Evolutionary conservation across 2,888 invertebrate species (phyloP).

Genomic region (Stenodema calcarata): DNA sequence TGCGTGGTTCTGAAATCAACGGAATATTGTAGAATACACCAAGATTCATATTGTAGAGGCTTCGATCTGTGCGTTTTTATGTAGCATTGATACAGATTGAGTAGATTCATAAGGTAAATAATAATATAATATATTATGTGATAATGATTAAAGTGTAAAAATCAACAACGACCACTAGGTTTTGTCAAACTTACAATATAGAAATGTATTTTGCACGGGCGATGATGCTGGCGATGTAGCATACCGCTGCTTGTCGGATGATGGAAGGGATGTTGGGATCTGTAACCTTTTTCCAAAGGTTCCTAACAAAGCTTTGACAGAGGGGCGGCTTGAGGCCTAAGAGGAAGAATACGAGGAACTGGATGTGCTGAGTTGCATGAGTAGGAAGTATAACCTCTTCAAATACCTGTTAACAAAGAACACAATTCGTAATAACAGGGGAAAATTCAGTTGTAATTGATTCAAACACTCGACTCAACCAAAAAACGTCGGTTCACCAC

Average conservation of each 20-base stretch:
- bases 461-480: too few relatives aligned
- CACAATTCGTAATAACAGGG: neutral
- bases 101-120: too few relatives aligned
- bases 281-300: conserved; percentile 76
- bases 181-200: conserved; percentile 65
- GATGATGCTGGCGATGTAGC: conserved; percentile 77
- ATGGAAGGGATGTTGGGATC: conserved; percentile 71
- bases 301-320: conserved; percentile 72
- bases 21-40: too few relatives aligned
- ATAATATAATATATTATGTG: too few relatives aligned
- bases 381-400: conserved; percentile 83
- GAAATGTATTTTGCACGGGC: conserved; percentile 72
- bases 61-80: too few relatives aligned
- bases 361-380: conserved; percentile 80
- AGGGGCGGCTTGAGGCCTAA: conserved; percentile 70
- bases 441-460: neutral
- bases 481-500: too few relatives aligned
- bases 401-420: conserved; percentile 61
- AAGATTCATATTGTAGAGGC: too few relatives aligned
- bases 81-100: too few relatives aligned
- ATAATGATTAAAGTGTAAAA: too few relatives aligned
- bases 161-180: neutral
- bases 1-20: conserved; percentile 63
- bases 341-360: conserved; percentile 77
- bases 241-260: conserved; percentile 73